These are phyloP conservation scores for Apteryx mantelli DNA, from an alignment of 2,113 vertebrate species.

Conservation along the genomic window DNA sequence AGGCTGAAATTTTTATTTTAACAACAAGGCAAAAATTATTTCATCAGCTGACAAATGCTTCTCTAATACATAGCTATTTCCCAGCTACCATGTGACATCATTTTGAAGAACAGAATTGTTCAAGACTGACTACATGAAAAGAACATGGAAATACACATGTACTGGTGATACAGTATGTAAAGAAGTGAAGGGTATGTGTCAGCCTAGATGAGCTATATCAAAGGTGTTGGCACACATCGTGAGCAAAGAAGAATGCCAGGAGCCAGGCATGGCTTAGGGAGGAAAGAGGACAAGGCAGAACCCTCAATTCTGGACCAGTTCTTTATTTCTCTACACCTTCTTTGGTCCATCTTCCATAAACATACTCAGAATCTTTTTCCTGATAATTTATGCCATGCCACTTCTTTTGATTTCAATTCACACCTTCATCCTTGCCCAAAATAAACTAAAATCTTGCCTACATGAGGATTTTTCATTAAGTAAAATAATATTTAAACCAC, in stretches of 20 bases:
- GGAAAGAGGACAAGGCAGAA: neutral
- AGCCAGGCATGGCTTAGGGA: neutral
- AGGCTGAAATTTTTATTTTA: neutral
- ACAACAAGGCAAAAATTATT: neutral
- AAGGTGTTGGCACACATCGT: neutral
- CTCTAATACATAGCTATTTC: neutral
- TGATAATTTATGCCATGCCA: conserved; percentile 63
- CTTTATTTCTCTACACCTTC: neutral
- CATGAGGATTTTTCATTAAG: conserved; percentile 37
- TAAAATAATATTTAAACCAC: neutral
- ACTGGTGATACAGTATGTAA: neutral
- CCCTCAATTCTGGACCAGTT: neutral
- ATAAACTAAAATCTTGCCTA: conserved; percentile 57
- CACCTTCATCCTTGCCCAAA: conserved; percentile 59
- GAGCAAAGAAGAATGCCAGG: neutral
- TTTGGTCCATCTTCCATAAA: conserved; percentile 30
- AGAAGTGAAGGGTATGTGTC: neutral
- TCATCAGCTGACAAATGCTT: neutral
- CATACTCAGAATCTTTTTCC: conserved; percentile 32
- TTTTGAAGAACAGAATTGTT: neutral
- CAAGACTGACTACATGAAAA: neutral
- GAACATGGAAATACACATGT: neutral
- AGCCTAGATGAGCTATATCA: neutral
- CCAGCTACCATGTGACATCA: neutral
- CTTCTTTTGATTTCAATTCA: conserved; percentile 61